Conservation (phyloP, 2,888 invertebrate species). For the Pyrocoelia pectoralis region DNA sequence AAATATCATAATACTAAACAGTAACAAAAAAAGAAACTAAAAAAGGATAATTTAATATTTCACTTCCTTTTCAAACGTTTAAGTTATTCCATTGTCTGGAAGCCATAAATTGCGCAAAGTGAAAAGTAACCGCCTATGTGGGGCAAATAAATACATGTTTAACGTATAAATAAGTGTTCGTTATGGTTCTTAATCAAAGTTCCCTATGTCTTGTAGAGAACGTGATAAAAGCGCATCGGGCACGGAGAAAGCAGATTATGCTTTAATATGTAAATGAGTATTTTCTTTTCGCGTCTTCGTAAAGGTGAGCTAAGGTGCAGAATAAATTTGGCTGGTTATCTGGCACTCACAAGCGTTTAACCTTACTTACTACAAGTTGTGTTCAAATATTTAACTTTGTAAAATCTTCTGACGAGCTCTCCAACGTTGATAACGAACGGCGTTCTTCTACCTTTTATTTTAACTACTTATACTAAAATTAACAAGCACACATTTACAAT, state of each 20-base stretch:
- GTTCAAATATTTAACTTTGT: slow-evolving; percentile 55
- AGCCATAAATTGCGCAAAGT: no score
- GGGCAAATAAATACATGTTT: not conserved
- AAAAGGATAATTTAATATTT: no score
- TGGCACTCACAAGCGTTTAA: slow-evolving; percentile 51
- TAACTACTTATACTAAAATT: slow-evolving; percentile 22
- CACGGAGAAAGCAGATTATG: slow-evolving; percentile 48
- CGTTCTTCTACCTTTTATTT: slow-evolving; percentile 18
- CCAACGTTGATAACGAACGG: slow-evolving; percentile 35
- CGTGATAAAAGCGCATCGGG: slow-evolving; percentile 34
- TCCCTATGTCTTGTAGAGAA: slow-evolving; percentile 23
- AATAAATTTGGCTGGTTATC: slow-evolving; percentile 54
- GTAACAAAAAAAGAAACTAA: no score
- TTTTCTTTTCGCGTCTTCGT: slow-evolving; percentile 51
- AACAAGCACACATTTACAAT: not conserved
- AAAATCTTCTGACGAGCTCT: slow-evolving; percentile 46
- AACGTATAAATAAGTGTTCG: slow-evolving; percentile 16
- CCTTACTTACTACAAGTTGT: slow-evolving; percentile 48
- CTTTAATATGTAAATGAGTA: slow-evolving; percentile 57
- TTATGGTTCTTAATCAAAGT: slow-evolving; percentile 30
- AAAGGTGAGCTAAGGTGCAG: slow-evolving; percentile 53
- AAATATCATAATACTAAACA: no score
- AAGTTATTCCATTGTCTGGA: no score
- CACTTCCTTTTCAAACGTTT: no score
- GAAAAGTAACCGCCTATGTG: no score